Conservation (phyloP, 1,140 invertebrate species). For the Drosophila pruinosa region DNA sequence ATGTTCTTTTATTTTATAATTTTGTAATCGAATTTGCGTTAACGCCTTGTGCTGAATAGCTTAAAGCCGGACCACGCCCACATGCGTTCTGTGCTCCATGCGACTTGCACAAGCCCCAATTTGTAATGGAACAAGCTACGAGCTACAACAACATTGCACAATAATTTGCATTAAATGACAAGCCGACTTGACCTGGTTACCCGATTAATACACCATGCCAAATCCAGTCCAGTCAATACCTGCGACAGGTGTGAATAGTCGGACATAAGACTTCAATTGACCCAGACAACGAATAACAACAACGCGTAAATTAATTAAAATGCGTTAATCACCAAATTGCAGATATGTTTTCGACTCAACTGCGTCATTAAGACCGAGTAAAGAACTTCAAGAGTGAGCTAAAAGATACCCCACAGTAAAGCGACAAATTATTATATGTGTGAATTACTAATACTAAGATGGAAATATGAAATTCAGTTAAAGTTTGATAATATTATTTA, state of each 20-base stretch:
- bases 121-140: conserved; percentile 48
- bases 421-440: too few species aligned
- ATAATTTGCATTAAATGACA: conserved; percentile 74
- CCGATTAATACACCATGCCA: conserved; percentile 34
- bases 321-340: conserved; percentile 20
- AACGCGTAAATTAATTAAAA: conserved; percentile 36
- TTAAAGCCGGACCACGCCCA: conserved; percentile 30
- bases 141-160: conserved; percentile 49
- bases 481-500: background rate
- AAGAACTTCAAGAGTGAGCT: background rate
- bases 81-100: conserved; percentile 27
- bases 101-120: conserved; percentile 53
- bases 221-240: conserved; percentile 40
- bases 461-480: background rate
- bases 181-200: conserved; percentile 66
- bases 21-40: conserved; percentile 7
- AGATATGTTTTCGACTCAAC: background rate
- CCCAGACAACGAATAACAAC: background rate
- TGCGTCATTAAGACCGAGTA: background rate
- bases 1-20: background rate
- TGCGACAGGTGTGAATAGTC: conserved; percentile 56
- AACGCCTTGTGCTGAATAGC: conserved; percentile 42
- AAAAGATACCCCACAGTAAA: background rate
- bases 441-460: too few species aligned
- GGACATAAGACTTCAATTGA: conserved; percentile 18